Base-by-base conservation (phyloP, 2,888 invertebrate species). In the Iphiclides podalirius region DNA sequence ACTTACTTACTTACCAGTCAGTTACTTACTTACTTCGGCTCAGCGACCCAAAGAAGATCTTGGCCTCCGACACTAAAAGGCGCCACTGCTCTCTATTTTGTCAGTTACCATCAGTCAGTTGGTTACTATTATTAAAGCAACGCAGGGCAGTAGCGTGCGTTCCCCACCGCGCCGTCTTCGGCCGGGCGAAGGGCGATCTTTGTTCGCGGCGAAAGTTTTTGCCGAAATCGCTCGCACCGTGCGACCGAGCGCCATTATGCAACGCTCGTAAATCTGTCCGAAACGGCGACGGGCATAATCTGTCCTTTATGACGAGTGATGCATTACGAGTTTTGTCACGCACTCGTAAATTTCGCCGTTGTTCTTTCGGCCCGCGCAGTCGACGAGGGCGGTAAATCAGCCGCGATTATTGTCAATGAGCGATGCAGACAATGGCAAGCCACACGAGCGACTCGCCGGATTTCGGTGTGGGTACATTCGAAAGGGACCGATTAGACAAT, bases 271-370 rank as follows among this genome's bases (percentile, higher is more conserved):
- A 86, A 86, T 86, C 81, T 81, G 80, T 75, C 81, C n/a, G n/a
- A 58, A 59, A 57, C 51, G 49, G 46, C 9, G 75, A 76, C 77
- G 72, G 71, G 66, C 70, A 69, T 83, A 85, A 86, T 85, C 85
- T 82, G 73, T 70, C 75, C 77, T 79, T 84, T 85, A 84, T 86
- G 87, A 87, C 77, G 80, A 75, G 78, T 87, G 86, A 86, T 85
- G 82, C 73, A 84, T 83, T 78, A 74, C 81, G 67, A 61, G 66
- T 72, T 79, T 86, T 86, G 82, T 79, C 70, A 67, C 61, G 65
- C 55, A 63, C 58, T 67, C 78, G 68, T 83, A 80, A 81, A 82
- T 82, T 76, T 69, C 49, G 53, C 52, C 58, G 15, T 28, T 60
- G 61, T 60, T 61, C 58, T 50, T 39, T 44, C 52, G 52, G 59